Evolutionary conservation across 2,888 invertebrate species (phyloP), one percentile per base, ranked within the genome.

Genomic region (Cerastoderma edule): DNA sequence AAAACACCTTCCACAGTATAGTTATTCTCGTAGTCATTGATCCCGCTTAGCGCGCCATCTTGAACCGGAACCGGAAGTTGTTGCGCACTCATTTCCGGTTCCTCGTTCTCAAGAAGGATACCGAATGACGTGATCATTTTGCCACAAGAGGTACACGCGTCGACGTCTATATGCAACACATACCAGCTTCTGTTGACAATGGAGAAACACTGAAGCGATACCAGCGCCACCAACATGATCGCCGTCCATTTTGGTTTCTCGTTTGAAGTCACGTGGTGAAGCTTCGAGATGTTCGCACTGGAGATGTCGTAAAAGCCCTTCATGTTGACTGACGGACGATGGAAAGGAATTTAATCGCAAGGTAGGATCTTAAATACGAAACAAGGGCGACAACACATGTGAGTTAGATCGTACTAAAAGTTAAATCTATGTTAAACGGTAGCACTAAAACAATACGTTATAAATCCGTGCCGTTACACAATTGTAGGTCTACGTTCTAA

Each of bases 221-320:
- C 60, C 16, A 39, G 22, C 0, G 39, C 39, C n/a, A 60, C 35
- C 39, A 60, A 60, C 60, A 60, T 27, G 5, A 60, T 8, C 33
- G 60, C 35, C 39, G 60, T 60, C 60, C 60, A 60, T 39, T 60
- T 60, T 39, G 39, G 39, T 32, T 57, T 32, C 39, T 60, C 39
- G 10, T 39, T 39, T 8, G 53, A 3, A 13, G n/a, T 35, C 22
- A 24, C 60, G 60, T 24, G 27, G 24, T 22, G 32, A 1, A 56
- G 5, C 27, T 35, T 60, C 10, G 35, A 4, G 27, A 60, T 60
- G n/a, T n/a, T 27, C n/a, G 60, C n/a, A 39, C 39, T 60, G 13
- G 60, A 60, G 6, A 60, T 60, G n/a, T 60, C 60, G 32, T 60
- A 60, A 33, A 39, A 60, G 13, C 35, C 35, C n/a, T 60, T 60